Conservation (phyloP, 2,113 vertebrate species). For the Neolamprologus devosi region DNA sequence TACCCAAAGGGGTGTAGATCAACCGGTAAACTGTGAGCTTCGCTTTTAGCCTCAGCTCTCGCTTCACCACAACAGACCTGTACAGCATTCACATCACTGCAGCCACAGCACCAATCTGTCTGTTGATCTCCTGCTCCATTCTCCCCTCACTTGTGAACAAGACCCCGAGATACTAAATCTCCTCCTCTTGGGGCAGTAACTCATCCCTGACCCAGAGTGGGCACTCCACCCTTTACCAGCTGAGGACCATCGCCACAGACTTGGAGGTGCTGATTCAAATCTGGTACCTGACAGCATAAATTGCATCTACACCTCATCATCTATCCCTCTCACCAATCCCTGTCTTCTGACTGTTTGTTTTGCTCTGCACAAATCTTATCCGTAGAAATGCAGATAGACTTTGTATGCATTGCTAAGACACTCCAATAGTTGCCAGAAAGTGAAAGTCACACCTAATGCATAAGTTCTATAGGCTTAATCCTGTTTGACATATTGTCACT, state of each 20-base stretch:
- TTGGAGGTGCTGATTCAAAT: neutral
- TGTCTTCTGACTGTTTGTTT: neutral
- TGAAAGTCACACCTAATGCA: neutral
- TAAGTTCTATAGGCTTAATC: neutral
- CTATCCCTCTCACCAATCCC: neutral
- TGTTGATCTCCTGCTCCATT: neutral
- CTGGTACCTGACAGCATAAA: neutral
- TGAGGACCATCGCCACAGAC: neutral
- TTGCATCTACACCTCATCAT: neutral
- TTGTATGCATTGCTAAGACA: neutral
- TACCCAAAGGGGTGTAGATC: neutral
- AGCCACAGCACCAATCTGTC: rapidly evolving
- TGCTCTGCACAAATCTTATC: neutral
- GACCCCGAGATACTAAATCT: neutral
- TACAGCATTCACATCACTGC: neutral
- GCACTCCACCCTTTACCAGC: neutral
- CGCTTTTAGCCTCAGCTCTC: neutral
- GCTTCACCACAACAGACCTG: rapidly evolving
- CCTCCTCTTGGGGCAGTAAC: neutral
- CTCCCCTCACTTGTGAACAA: neutral
- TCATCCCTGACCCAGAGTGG: neutral
- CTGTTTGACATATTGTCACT: neutral
- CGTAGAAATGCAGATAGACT: neutral
- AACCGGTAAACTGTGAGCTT: neutral
- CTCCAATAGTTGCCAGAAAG: neutral